phyloP scores from a whole-genome alignment of 2,888 invertebrate genomes.

The Trichopria drosophilae region DNA sequence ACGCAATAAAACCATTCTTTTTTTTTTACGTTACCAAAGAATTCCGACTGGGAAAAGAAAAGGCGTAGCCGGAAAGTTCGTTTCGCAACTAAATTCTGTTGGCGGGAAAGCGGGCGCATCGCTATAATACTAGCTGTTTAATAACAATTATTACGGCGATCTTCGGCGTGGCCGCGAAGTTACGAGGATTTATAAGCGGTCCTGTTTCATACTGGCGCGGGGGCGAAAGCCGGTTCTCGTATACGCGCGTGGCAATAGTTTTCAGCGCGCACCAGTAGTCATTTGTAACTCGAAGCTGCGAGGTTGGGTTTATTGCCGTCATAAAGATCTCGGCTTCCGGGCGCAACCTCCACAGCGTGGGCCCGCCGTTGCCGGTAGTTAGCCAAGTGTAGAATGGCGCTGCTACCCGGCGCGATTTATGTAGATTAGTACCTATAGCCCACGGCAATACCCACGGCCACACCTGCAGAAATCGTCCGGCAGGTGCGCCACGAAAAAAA shows the following conservation, averaged over 20 bases:
- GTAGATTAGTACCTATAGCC: constrained; percentile 38
- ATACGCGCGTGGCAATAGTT: constrained; percentile 42
- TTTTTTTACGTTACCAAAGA: no score
- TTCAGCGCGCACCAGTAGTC: constrained; percentile 43
- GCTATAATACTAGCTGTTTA: constrained; percentile 38
- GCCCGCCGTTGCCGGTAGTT: constrained; percentile 28
- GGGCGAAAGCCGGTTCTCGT: not conserved
- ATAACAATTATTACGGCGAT: constrained; percentile 46
- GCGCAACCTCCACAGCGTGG: constrained; percentile 27
- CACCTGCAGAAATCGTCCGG: no score
- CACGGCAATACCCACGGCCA: no score
- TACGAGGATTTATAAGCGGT: constrained; percentile 44
- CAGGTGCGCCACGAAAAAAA: no score
- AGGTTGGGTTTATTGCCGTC: constrained; percentile 47
- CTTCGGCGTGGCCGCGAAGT: constrained; percentile 31
- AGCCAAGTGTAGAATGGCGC: constrained; percentile 27
- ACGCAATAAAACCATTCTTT: no score
- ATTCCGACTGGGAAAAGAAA: no score
- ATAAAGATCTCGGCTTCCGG: constrained; percentile 48
- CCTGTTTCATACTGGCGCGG: constrained; percentile 40
- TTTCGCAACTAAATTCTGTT: no score
- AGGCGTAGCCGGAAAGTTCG: no score
- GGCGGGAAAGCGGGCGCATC: constrained; percentile 1
- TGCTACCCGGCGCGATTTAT: constrained; percentile 36
- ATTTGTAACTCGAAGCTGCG: constrained; percentile 49